phyloP scores from a whole-genome alignment of 2,888 invertebrate genomes.

The Brenthis hecate region DNA sequence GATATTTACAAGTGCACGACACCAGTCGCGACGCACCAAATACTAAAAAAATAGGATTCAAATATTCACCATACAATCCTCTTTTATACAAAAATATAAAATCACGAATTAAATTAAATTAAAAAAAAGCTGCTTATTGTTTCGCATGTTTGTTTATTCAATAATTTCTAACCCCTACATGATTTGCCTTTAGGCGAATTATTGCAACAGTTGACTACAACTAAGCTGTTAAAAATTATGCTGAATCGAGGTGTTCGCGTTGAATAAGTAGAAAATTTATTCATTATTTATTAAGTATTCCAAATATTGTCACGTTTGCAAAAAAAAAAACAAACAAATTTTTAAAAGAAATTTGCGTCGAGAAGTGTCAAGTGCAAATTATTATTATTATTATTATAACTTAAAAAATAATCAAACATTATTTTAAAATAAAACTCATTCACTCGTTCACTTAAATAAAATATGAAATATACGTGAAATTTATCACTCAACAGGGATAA shows the following conservation, averaged over 20 bases:
- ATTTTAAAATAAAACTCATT: constrained; percentile 19
- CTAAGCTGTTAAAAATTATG: constrained; percentile 65
- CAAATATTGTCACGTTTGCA: constrained; percentile 13
- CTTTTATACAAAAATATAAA: constrained; percentile 66
- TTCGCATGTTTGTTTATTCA: constrained; percentile 42
- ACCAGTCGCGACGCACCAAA: constrained; percentile 25
- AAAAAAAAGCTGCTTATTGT: constrained; percentile 54
- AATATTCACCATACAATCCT: constrained; percentile 51
- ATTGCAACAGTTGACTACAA: constrained; percentile 73
- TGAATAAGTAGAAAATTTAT: constrained; percentile 30
- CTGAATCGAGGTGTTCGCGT: constrained; percentile 47
- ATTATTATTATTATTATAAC: background rate
- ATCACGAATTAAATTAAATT: constrained; percentile 57
- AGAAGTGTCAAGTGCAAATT: background rate
- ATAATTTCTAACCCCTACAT: constrained; percentile 47
- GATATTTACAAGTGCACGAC: constrained; percentile 66
- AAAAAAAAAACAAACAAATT: background rate
- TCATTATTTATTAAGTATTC: background rate
- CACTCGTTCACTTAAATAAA: constrained; percentile 19
- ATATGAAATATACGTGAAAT: constrained; percentile 24
- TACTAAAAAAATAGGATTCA: constrained; percentile 33
- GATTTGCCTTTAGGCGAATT: constrained; percentile 68
- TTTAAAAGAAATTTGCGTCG: background rate
- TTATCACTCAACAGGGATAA: constrained; percentile 26
- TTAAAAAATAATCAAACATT: constrained; percentile 22